Percentiles rank a stretch among this genome's conserved stretches.
phyloP scores from a whole-genome alignment of 2,888 invertebrate genomes.

The Leucania comma region DNA sequence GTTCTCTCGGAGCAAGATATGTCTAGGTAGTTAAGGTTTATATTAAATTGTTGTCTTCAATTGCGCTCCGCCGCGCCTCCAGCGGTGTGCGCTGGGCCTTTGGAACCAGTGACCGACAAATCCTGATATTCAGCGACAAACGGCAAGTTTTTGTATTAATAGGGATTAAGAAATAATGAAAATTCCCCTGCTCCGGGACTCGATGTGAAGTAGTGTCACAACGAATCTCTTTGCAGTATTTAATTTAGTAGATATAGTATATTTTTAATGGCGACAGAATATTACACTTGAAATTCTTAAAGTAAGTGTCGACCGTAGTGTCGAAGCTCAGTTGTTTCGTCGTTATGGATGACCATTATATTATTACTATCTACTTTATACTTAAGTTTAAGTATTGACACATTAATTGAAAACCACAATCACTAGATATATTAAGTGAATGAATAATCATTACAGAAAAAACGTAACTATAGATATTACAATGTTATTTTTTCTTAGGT shows the following conservation, averaged over 20 bases:
- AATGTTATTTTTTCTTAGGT: slow-evolving; percentile 69
- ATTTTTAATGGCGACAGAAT: slow-evolving; percentile 86
- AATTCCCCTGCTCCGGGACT: slow-evolving; percentile 50
- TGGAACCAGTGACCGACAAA: no score
- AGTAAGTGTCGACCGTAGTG: slow-evolving; percentile 78
- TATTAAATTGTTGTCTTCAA: no score
- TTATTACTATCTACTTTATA: slow-evolving; percentile 79
- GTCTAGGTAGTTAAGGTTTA: no score
- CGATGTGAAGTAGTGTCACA: slow-evolving; percentile 49
- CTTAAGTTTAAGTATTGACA: slow-evolving; percentile 85
- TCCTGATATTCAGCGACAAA: no score
- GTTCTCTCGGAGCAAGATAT: no score
- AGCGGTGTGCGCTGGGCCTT: no score
- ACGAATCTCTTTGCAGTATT: slow-evolving; percentile 66
- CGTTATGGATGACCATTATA: slow-evolving; percentile 80
- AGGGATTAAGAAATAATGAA: slow-evolving; percentile 24
- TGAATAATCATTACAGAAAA: slow-evolving; percentile 73
- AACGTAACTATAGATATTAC: slow-evolving; percentile 72
- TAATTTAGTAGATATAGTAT: slow-evolving; percentile 76
- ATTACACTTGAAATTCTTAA: slow-evolving; percentile 85
- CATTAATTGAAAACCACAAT: slow-evolving; percentile 85
- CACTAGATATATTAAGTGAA: slow-evolving; percentile 71
- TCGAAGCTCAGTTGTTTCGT: slow-evolving; percentile 81
- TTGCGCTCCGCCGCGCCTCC: no score
- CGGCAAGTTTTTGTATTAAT: no score